Conservation (phyloP, 2,113 vertebrate genomes). For the Cyanoramphus novaezelandiae region DNA sequence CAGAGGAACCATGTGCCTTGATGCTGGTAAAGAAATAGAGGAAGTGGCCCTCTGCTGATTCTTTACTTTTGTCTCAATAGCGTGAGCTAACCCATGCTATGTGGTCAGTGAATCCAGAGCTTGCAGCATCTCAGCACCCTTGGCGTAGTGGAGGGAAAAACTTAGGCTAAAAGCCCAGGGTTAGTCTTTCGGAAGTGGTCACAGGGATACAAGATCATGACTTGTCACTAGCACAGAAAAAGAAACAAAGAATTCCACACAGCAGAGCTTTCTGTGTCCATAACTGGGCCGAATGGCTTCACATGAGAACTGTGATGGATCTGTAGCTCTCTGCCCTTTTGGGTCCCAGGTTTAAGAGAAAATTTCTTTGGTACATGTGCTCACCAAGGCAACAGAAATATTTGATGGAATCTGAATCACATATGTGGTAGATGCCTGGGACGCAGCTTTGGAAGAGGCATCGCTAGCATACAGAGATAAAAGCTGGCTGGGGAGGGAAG, state of each 20-base stretch:
- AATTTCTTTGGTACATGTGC: background rate
- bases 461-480: background rate
- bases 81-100: background rate
- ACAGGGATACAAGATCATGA: background rate
- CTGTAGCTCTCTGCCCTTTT: background rate
- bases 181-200: background rate
- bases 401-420: background rate
- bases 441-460: background rate
- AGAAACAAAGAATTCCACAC: background rate
- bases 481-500: background rate
- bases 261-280: background rate
- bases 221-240: background rate
- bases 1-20: background rate
- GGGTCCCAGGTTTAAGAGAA: background rate
- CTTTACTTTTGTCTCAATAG: background rate
- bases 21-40: background rate
- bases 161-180: background rate
- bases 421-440: background rate
- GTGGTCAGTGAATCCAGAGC: background rate
- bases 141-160: background rate
- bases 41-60: fast-evolving
- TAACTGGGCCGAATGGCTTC: background rate
- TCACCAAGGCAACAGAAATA: constrained; percentile 10
- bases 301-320: background rate
- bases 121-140: background rate